Base-by-base conservation (phyloP, 1,140 invertebrate species). In the Drosophila albomicans region DNA sequence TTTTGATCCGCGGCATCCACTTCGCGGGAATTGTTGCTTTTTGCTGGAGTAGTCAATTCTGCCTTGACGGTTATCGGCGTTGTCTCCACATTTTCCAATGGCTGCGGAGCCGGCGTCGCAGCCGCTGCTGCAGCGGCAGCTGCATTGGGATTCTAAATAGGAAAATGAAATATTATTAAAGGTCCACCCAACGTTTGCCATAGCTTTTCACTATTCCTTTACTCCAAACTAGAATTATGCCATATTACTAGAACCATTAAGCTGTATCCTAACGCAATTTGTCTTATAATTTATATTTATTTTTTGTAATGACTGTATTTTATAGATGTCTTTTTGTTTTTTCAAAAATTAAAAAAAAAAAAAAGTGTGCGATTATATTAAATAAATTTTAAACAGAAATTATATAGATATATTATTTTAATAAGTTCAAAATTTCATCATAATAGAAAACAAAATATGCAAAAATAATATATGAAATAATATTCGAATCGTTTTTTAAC, bases 1-100 rank as follows among this genome's bases (percentile, higher is more conserved):
- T 28, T 58, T n/a, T 25, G 3, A 25, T 25, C 20, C 20, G 16
- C 63, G 1, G 15, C 54, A 32, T 41, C 28, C 7, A 11, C 16
- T 1, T n/a, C 59, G 13, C 25, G 35, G 10, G 0, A 5, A 8
- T 6, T 49, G 32, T 68, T 48, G 49, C 13, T n/a, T 1, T 5
- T 10, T 3, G 8, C 1, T n/a, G 4, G 5, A 2, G 11, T 25
- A 1, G 8, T 5, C 1, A 67, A 65, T 16, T 87, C 80, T n/a
- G 43, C 15, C 70, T 89, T 88, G 1, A 88, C n/a, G 0, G 59
- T 0, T 1, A 80, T 67, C 0, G 80, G 77, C 67, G 11, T 28
- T 13, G 7, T 8, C 4, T 66, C 45, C 0, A 3, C 15, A 7
- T 43, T 32, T 8, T 69, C 41, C n/a, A 20, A 3, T 16, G 5